Evolutionary conservation across 2,113 vertebrate genomes (phyloP).

Genomic region (Anoplopoma fimbria): DNA sequence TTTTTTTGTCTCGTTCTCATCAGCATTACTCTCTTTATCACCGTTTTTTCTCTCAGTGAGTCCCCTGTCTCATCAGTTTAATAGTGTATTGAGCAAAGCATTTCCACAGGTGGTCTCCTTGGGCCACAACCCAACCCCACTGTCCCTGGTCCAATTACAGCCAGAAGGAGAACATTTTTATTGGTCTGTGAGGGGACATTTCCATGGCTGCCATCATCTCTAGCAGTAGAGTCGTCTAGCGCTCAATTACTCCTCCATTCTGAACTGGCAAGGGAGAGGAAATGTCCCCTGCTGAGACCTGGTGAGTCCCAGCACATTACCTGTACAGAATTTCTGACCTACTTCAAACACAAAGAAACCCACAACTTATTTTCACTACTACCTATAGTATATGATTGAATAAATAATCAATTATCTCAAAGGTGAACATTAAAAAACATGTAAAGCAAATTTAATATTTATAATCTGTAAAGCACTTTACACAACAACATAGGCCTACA

Average conservation of each 20-base stretch:
- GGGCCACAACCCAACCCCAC: conserved; percentile 66
- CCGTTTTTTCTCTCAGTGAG: conserved; percentile 1
- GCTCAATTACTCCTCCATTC: conserved; percentile 74
- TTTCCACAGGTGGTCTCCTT: conserved; percentile 77
- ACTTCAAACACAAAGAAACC: conserved; percentile 72
- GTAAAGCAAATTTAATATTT: neutral
- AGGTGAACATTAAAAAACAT: neutral
- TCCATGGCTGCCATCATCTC: conserved; percentile 71
- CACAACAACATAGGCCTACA: neutral
- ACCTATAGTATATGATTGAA: conserved; percentile 54
- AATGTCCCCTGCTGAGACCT: conserved; percentile 64
- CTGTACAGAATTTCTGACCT: conserved; percentile 74
- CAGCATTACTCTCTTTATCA: conserved; percentile 59
- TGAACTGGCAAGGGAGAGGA: conserved; percentile 58
- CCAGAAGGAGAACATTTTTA: conserved; percentile 74
- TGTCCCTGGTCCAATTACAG: conserved; percentile 80
- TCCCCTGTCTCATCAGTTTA: conserved; percentile 73
- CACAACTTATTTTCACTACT: conserved; percentile 64
- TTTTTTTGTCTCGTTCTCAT: conserved; percentile 50
- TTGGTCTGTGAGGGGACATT: conserved; percentile 75
- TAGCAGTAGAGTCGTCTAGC: conserved; percentile 63
- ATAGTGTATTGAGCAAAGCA: conserved; percentile 72
- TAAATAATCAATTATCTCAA: conserved; percentile 1
- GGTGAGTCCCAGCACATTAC: conserved; percentile 66
- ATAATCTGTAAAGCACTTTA: neutral